phyloP scores from a whole-genome alignment of 2,797 vertebrate genomes.

The Psittacula echo region DNA sequence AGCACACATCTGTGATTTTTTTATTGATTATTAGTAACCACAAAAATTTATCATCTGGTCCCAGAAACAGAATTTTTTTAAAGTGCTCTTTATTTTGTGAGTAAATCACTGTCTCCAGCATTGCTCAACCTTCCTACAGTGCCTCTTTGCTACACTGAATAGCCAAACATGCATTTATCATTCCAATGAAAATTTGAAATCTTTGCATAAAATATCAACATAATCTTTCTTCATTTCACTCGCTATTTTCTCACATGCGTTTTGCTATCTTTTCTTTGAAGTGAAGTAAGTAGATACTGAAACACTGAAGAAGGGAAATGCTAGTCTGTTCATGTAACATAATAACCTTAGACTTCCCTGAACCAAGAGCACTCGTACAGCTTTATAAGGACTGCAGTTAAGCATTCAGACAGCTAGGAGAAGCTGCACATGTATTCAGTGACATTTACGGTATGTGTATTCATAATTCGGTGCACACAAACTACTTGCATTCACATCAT shows the following conservation, averaged over 20 bases:
- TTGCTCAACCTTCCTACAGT: neutral
- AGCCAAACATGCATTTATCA: neutral
- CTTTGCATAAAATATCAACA: neutral
- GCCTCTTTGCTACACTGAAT: neutral
- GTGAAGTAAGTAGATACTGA: neutral
- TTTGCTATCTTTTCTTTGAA: neutral
- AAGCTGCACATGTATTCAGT: neutral
- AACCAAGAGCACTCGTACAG: neutral
- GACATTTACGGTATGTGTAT: neutral
- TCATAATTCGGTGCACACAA: neutral
- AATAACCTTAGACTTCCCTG: neutral
- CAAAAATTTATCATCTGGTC: neutral
- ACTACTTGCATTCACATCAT: neutral
- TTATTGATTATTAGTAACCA: neutral
- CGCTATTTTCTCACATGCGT: neutral
- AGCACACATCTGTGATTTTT: neutral
- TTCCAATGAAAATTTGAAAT: neutral
- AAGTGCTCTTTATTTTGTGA: neutral
- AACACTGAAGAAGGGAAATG: neutral
- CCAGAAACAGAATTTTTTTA: neutral
- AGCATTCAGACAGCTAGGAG: neutral
- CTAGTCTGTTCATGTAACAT: neutral
- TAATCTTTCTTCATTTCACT: neutral
- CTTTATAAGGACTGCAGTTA: neutral
- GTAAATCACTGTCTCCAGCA: neutral